Percentiles rank a stretch among this genome's conserved stretches.
These are phyloP conservation scores for Pachyrhynchus sulphureomaculatus DNA, from an alignment of 1,140 invertebrate genomes.

Conservation along the genomic window DNA sequence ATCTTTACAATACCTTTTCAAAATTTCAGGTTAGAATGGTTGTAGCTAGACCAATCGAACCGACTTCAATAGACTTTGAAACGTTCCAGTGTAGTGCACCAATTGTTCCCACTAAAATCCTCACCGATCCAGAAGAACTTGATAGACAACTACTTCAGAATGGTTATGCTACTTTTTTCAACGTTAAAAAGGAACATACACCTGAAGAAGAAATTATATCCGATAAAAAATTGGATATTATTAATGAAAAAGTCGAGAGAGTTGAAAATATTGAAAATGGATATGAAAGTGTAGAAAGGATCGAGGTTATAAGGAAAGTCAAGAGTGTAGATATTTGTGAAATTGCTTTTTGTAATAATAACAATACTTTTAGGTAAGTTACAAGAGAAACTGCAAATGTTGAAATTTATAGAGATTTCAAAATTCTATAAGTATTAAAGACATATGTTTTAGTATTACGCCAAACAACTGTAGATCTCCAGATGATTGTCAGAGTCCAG, in stretches of 20 bases:
- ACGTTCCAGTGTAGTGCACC: slow-evolving; percentile 65
- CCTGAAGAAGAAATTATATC: slow-evolving; percentile 23
- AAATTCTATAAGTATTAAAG: no score
- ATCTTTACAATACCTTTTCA: no score
- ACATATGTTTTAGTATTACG: slow-evolving; percentile 2
- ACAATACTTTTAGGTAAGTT: slow-evolving; percentile 16
- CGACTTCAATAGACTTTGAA: slow-evolving; percentile 64
- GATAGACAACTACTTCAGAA: slow-evolving; percentile 75
- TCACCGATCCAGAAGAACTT: slow-evolving; percentile 79
- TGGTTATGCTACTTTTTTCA: slow-evolving; percentile 55
- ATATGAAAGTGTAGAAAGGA: not conserved
- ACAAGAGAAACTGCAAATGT: not conserved
- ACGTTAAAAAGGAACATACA: slow-evolving; percentile 33
- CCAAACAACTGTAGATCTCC: slow-evolving; percentile 27
- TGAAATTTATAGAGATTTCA: not conserved
- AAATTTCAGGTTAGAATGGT: slow-evolving; percentile 76
- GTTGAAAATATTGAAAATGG: not conserved
- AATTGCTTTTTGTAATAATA: slow-evolving; percentile 16
- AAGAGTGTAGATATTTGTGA: slow-evolving; percentile 19
- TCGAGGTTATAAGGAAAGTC: slow-evolving; percentile 5
- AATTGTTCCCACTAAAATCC: slow-evolving; percentile 78
- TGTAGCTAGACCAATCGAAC: slow-evolving; percentile 83
- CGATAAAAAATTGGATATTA: slow-evolving; percentile 13
- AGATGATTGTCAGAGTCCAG: slow-evolving; percentile 44
- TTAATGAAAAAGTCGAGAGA: not conserved